Percentiles rank a stretch among this genome's conserved stretches.
These are phyloP conservation scores for Synergus japonicus DNA, from an alignment of 2,888 invertebrate species.

Conservation along the genomic window DNA sequence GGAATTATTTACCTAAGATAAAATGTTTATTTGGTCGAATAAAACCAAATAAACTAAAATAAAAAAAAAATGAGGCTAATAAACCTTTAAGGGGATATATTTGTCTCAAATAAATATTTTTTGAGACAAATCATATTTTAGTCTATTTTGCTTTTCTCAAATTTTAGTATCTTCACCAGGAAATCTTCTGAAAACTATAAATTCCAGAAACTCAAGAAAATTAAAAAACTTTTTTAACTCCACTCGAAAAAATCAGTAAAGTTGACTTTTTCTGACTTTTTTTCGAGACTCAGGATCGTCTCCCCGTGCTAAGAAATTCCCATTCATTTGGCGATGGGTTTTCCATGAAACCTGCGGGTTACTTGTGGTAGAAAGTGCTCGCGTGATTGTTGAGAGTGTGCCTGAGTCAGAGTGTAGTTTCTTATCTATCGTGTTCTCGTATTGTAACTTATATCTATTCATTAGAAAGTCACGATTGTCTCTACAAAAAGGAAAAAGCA, in stretches of 20 bases:
- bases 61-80: too few species aligned
- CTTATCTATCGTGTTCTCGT: constrained; percentile 27
- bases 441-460: constrained; percentile 27
- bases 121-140: not conserved
- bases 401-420: constrained; percentile 19
- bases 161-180: not conserved
- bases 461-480: constrained; percentile 8
- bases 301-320: not conserved
- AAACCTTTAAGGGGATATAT: not conserved
- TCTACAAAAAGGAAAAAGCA: constrained; percentile 14
- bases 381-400: constrained; percentile 37
- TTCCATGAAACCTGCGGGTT: constrained; percentile 28
- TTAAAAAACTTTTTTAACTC: not conserved
- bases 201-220: not conserved
- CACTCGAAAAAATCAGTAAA: not conserved
- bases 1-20: not conserved
- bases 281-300: constrained; percentile 24
- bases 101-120: not conserved
- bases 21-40: not conserved
- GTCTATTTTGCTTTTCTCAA: not conserved
- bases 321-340: constrained; percentile 5
- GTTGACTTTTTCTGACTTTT: not conserved
- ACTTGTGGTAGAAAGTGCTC: constrained; percentile 32
- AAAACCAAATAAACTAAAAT: not conserved
- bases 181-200: too few species aligned